Evolutionary conservation across 2,113 vertebrate species (phyloP).

Genomic region (Pithys albifrons): DNA sequence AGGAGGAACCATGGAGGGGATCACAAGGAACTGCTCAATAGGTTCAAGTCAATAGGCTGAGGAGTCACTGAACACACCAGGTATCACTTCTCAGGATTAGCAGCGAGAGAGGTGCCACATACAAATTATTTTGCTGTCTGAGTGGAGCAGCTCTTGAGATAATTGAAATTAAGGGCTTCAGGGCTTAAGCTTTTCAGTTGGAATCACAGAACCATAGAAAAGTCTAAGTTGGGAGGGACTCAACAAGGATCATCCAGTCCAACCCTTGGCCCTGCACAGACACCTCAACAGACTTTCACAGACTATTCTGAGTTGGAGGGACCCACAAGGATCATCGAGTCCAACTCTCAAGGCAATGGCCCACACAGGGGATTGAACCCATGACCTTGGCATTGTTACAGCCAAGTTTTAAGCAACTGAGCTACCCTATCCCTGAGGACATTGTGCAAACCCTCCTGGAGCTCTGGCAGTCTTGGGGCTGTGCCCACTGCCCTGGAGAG

Average conservation of each 20-base stretch:
- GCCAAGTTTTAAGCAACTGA: too few species aligned
- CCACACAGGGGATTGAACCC: too few species aligned
- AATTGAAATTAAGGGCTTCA: background rate
- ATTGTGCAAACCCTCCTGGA: background rate
- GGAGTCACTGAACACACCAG: background rate
- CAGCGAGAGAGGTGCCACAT: background rate
- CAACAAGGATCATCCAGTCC: rapidly evolving
- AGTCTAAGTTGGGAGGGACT: background rate
- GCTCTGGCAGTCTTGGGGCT: background rate
- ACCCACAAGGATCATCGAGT: too few species aligned
- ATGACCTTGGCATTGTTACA: too few species aligned
- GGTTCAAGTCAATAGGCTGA: background rate
- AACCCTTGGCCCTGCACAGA: background rate
- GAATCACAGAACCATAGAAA: background rate
- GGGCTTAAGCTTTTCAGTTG: background rate
- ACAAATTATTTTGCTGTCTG: background rate
- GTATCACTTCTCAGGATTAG: background rate
- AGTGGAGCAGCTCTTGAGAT: background rate
- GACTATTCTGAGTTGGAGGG: too few species aligned
- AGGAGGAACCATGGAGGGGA: background rate
- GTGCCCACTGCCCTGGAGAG: background rate
- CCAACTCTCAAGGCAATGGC: too few species aligned
- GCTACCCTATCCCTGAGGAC: background rate
- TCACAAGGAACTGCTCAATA: background rate
- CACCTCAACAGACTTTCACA: background rate